Conservation (phyloP, 2,797 vertebrate genomes). For the Platalea minor region DNA sequence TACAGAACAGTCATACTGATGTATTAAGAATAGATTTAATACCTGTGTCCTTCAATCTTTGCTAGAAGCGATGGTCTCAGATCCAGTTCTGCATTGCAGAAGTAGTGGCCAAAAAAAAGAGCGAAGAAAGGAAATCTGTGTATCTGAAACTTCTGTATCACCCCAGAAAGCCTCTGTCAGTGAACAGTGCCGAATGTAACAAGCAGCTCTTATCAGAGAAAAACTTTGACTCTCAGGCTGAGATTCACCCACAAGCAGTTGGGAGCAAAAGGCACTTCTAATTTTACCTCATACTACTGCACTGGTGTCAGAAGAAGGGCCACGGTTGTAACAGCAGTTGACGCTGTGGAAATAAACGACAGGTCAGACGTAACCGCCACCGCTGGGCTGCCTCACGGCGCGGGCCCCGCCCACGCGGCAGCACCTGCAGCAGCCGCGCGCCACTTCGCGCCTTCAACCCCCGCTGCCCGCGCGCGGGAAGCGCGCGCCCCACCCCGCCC, state of each 20-base stretch:
- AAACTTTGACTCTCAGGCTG: accelerated
- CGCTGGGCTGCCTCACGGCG: accelerated
- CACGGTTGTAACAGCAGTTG: accelerated
- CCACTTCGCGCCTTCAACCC: not conserved
- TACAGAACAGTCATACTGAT: not conserved
- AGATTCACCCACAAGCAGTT: accelerated
- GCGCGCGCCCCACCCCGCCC: not conserved
- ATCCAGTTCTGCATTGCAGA: not conserved
- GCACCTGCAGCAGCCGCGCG: not conserved
- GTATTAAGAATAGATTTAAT: not conserved
- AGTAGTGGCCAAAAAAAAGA: not conserved
- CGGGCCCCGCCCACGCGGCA: not conserved
- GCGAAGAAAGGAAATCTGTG: not conserved
- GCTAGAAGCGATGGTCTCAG: not conserved
- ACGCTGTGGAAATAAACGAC: accelerated
- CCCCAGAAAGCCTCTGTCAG: not conserved
- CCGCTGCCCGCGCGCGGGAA: not conserved
- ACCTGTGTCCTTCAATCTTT: not conserved
- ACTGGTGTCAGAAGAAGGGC: accelerated
- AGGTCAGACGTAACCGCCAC: accelerated
- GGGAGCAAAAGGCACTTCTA: accelerated
- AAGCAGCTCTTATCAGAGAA: not conserved
- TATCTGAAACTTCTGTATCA: accelerated
- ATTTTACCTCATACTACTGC: accelerated
- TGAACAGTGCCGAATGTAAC: accelerated